Evolutionary conservation across 1,140 invertebrate genomes (phyloP).

Genomic region (Drosophila ohnishii): DNA sequence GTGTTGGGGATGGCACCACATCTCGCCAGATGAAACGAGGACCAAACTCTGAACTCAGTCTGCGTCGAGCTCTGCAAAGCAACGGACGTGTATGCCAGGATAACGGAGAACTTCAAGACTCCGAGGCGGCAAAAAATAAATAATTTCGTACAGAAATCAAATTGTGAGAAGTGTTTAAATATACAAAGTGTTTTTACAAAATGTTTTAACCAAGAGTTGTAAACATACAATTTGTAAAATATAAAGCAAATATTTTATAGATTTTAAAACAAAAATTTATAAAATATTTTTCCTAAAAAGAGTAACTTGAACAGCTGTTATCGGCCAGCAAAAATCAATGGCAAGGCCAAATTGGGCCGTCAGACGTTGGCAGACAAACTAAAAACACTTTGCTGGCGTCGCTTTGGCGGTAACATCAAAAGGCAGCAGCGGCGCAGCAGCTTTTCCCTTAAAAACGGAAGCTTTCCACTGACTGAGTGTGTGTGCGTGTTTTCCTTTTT

Average conservation of each 20-base stretch:
- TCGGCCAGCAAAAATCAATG: conserved; percentile 46
- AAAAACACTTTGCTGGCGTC: conserved; percentile 43
- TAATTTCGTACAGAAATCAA: conserved; percentile 11
- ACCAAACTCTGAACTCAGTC: conserved; percentile 53
- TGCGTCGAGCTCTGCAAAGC: conserved; percentile 65
- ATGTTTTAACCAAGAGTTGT: conserved; percentile 2
- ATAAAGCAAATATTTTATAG: not conserved
- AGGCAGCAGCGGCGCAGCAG: conserved; percentile 24
- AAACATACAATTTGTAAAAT: conserved; percentile 8
- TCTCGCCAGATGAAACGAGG: conserved; percentile 44
- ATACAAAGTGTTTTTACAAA: not conserved
- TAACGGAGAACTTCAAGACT: conserved; percentile 23
- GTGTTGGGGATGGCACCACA: conserved; percentile 22
- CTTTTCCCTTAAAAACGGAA: conserved; percentile 55
- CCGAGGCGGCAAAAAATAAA: conserved; percentile 40
- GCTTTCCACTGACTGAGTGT: conserved; percentile 50
- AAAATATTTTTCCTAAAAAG: not conserved
- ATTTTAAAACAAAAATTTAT: not conserved
- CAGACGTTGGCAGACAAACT: conserved; percentile 20
- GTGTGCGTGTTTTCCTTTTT: conserved; percentile 23
- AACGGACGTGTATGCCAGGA: conserved; percentile 60
- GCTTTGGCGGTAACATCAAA: conserved; percentile 63
- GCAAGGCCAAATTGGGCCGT: conserved; percentile 23
- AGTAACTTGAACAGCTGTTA: conserved; percentile 17
- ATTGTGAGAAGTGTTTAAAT: not conserved